A percentile compares a stretch with the other conserved stretches of the same genome.
These are phyloP conservation scores for Perca fluviatilis DNA, from an alignment of 2,113 vertebrate genomes.

Conservation along the genomic window DNA sequence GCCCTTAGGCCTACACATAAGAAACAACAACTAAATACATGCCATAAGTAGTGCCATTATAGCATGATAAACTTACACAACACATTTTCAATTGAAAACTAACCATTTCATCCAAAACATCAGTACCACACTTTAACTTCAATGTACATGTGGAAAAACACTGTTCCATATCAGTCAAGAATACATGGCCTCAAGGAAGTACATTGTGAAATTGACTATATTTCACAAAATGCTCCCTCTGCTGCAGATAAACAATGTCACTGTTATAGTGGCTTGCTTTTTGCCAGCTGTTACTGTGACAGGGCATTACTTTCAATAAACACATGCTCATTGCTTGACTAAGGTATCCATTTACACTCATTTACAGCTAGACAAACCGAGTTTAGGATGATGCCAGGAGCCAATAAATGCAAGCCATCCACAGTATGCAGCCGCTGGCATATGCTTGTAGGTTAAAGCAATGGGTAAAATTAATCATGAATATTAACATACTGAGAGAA, in stretches of 20 bases:
- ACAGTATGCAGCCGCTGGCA: slow-evolving; percentile 64
- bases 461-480: slow-evolving; percentile 81
- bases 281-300: slow-evolving; percentile 71
- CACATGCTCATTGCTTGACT: slow-evolving; percentile 69
- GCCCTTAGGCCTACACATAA: neutral
- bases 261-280: slow-evolving; percentile 52
- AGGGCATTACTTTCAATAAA: slow-evolving; percentile 79
- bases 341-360: slow-evolving; percentile 73
- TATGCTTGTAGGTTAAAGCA: slow-evolving; percentile 67
- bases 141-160: slow-evolving; percentile 33
- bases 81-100: slow-evolving; percentile 16
- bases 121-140: slow-evolving; percentile 14
- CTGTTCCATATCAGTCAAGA: slow-evolving; percentile 36
- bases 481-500: slow-evolving; percentile 81
- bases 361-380: slow-evolving; percentile 70
- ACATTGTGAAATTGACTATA: slow-evolving; percentile 50
- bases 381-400: slow-evolving; percentile 65
- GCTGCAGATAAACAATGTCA: slow-evolving; percentile 60
- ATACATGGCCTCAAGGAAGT: slow-evolving; percentile 32
- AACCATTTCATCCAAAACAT: slow-evolving; percentile 35
- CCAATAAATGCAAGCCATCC: slow-evolving; percentile 64
- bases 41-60: neutral
- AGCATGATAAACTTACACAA: slow-evolving; percentile 11
- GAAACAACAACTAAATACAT: neutral
- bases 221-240: slow-evolving; percentile 54